phyloP scores from a whole-genome alignment of 2,888 invertebrate species.

The Dynastes grantii region DNA sequence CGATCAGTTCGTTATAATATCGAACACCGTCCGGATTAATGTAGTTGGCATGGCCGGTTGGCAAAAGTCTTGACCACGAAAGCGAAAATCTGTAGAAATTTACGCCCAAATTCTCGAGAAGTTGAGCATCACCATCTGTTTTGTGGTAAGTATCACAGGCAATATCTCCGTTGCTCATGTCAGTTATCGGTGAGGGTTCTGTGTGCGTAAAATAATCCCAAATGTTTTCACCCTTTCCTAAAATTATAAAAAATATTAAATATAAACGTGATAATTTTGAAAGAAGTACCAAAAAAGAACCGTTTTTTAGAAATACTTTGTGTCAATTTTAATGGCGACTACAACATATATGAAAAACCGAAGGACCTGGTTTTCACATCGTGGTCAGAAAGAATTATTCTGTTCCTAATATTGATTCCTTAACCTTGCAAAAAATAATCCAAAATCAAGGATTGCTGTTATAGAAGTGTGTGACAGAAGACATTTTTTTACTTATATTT shows the following conservation, averaged over 20 bases:
- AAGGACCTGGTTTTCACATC: no score
- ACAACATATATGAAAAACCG: no score
- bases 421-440: no score
- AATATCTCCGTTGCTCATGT: slow-evolving; percentile 60
- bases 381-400: no score
- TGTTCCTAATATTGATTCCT: no score
- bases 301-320: no score
- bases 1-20: slow-evolving; percentile 77
- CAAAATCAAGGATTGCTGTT: no score
- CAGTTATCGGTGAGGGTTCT: slow-evolving; percentile 61
- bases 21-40: slow-evolving; percentile 76
- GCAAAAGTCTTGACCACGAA: slow-evolving; percentile 78
- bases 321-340: no score
- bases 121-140: slow-evolving; percentile 59
- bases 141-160: slow-evolving; percentile 63
- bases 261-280: not conserved
- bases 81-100: slow-evolving; percentile 74
- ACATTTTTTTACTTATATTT: no score
- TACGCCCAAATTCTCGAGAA: slow-evolving; percentile 60
- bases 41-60: slow-evolving; percentile 73
- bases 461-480: not conserved
- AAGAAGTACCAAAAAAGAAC: not conserved
- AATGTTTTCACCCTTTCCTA: slow-evolving; percentile 73
- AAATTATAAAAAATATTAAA: not conserved
- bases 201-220: slow-evolving; percentile 71